Evolutionary conservation across 2,797 vertebrate genomes (phyloP), one percentile per base, ranked within the genome.

Genomic region (Cyprinella venusta): DNA sequence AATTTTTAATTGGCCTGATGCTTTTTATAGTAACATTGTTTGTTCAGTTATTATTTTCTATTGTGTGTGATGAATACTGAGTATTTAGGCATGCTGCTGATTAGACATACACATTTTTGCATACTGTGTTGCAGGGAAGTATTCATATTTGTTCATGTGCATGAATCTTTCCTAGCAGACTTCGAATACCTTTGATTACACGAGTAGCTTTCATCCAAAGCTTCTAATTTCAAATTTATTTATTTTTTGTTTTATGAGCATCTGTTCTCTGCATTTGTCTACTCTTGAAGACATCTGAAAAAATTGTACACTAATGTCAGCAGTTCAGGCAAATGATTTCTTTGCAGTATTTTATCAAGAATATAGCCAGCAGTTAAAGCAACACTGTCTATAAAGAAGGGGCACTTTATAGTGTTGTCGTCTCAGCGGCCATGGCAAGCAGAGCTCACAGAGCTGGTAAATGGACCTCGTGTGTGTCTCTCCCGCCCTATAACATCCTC

Each of bases 381-480:
- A 90, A 85, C 86, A 88, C 76, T 81, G 78, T 86, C 88, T 85
- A 91, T 92, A 90, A 90, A 87, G 87, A 86, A 81, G 83, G 83
- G 82, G 82, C 61, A 80, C 87, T 77, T 19, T 82, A 79, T 84
- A 88, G 76, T 85, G 87, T 87, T 89, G 87, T 88, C 83, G 84
- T 88, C 85, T 85, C 59, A 79, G 90, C 82, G 86, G 86, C 85
- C 64, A 86, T 69, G 74, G 85, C 81, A 79, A 86, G 83, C 87
- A 87, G 84, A 77, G 61, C 42, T 79, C 48, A 45, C 67, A 79
- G 33, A 8, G 71, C 79, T 74, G 76, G 36, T 45, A 83, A 87
- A 87, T 85, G 85, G 72, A 67, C 79, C 70, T 74, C 2, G 40
- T 78, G 56, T 69, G 26, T 36, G 8, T 74, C 24, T 33, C 30